Evolutionary conservation across 2,888 invertebrate species (phyloP), one percentile per base, ranked within the genome.

Genomic region (Metacarcinus magister): DNA sequence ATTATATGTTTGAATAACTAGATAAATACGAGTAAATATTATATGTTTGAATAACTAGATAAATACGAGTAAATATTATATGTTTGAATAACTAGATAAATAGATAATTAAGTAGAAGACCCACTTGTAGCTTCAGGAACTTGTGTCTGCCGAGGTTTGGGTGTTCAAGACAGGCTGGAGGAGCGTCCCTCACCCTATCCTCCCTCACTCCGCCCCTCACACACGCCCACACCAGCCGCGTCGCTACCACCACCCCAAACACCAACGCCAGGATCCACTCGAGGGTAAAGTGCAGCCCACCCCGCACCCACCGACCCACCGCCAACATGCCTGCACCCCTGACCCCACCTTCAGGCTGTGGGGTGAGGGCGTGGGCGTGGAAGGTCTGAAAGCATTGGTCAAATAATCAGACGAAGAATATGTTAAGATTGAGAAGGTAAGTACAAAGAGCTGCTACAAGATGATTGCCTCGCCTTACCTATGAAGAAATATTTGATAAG

Each of bases 61-160:
- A 54, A 16, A 54, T 54, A 54, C 39, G 39, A 39, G 39, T 39
- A 39, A 39, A 39, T 39, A 39, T 54, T 54, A 54, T 54, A 54
- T 54, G 19, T 54, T 0, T 54, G 19, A 16, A 54, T 54, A 54
- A 16, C 10, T 54, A 54, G 10, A 54, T 2, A 54, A 16, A 54
- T 54, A 54, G 10, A 54, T 2, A 39, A 67, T 8, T 1, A 60
- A 10, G 4, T 4, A 91, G 48, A 43, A 32, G 5, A 43, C 94
- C 90, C 60, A 96, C 96, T 94, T 96, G 82, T 5, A 96, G 90
- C 87, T 96, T 96, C 39, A 96, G 87, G 89, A 92, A 96, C 94
- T 94, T 96, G 90, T 96, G 96, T 43, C 75, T 95, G 23, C 96
- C 96, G 32, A 96, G 94, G 91, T 32, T 19, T 0, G 96, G 95